Conservation (phyloP, 2,113 vertebrate genomes). For the Psephotus haematonotus region DNA sequence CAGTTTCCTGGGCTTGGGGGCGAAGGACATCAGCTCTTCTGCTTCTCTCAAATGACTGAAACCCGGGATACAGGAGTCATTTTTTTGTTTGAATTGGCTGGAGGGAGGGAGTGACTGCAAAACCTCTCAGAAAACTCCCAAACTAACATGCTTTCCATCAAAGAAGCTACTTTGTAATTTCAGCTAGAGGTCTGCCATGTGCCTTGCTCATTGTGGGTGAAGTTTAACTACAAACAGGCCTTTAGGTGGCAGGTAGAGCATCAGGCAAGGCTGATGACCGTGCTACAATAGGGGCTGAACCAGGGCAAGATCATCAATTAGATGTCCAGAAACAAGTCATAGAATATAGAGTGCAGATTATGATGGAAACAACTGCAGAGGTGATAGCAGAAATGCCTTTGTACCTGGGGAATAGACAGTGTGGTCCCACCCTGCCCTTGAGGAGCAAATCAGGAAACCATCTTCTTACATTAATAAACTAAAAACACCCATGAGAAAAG, state of each 20-base stretch:
- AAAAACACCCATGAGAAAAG: constrained; percentile 65
- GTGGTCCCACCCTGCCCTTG: not conserved
- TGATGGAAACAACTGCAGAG: not conserved
- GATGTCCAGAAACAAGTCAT: not conserved
- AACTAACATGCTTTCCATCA: not conserved
- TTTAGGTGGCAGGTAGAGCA: not conserved
- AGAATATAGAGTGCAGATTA: not conserved
- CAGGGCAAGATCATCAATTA: not conserved
- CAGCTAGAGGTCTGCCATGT: not conserved
- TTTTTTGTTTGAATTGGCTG: not conserved
- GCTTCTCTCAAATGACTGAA: not conserved
- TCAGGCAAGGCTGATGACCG: not conserved
- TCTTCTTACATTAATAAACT: constrained; percentile 58
- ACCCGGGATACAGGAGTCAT: not conserved
- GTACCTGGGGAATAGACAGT: not conserved
- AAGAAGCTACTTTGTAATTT: not conserved
- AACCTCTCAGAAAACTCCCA: not conserved
- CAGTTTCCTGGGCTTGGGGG: not conserved
- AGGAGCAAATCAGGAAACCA: not conserved
- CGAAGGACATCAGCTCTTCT: not conserved
- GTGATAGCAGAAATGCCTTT: not conserved
- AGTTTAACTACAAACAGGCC: not conserved
- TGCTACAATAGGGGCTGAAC: not conserved
- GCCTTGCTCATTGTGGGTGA: not conserved
- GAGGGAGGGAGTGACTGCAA: not conserved